Evolutionary conservation across 2,797 vertebrate genomes (phyloP), one percentile per base, ranked within the genome.

Genomic region (Bovichtus diacanthus): DNA sequence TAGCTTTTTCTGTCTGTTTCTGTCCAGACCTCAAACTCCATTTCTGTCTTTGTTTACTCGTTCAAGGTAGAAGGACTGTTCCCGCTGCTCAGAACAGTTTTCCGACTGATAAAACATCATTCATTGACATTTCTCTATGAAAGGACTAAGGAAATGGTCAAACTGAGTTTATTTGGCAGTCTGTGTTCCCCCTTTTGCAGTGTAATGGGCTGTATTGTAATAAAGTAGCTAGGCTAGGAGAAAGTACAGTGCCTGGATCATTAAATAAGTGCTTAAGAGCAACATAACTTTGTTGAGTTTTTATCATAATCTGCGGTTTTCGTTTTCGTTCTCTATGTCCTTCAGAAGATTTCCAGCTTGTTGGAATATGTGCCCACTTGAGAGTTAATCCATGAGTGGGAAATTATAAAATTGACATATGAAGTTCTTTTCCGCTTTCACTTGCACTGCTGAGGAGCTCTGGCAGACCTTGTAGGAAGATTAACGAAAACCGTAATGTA

Each of bases 331-430:
- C 71, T 77, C 46, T n/a, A 12, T 61, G 64, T 74, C 67, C 74
- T 59, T 64, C 38, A 12, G 2, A 61, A 81, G 70, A 74, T 78
- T 69, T 73, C 64, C 44, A 80, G 70, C 50, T 82, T 65, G 61
- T 76, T 64, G 66, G 69, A 88, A 74, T 70, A 59, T 56, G 70
- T 60, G 56, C 65, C 69, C 50, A 47, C 67, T 46, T 39, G 49
- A 76, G 82, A 80, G 69, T 76, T 86, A 88, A 85, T 88, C 77
- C 81, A 69, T 36, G 36, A 83, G 64, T 58, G 34, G 50, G 77
- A 84, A 34, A 70, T 80, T 77, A 83, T 87, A 67, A 82, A 66
- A 18, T 53, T 82, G 81, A 79, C 79, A 58, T 47, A 61, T 58
- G 44, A 67, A 69, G 50, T 81, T 87, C 56, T 70, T n/a, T 66